Base-by-base conservation (phyloP, 2,888 invertebrate genomes). In the Spatulosminthurus flaviceps region DNA sequence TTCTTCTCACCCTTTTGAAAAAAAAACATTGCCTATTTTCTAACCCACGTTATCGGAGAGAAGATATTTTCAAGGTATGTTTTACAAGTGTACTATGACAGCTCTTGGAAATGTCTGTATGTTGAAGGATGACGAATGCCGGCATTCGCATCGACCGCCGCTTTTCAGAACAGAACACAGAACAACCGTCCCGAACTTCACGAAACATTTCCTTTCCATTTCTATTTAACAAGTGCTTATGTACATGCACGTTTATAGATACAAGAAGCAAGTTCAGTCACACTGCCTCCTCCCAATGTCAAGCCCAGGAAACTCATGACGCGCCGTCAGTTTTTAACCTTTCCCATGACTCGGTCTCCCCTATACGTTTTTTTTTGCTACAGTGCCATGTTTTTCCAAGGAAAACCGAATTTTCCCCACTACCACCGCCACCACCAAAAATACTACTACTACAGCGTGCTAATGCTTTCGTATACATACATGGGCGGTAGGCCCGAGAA, bases 271-370 rank as follows among this genome's bases (percentile, higher is more conserved):
- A 9, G 34, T 34, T 34, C 34, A 34, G 5, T 34, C 34, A 34
- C 4, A 4, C 9, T 34, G 34, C 34, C 34, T 34, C 34, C 34
- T 34, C 51, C 51, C 19, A 64, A 64, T 64, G 64, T 24, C 64
- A 64, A 64, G 21, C 22, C 24, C 22, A 64, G 64, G 51, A 51
- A 64, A 9, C 64, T 24, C 64, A 24, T 64, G 7, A 41, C 13
- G 24, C 64, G 64, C 64, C 64, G 64, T 22, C 64, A 64, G 26
- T 64, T 64, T n/a, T 64, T 64, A 64, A 64, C 64, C 26, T 64
- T 64, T 64, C 64, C 64, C 64, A 64, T 24, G 24, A 22, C 2
- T 22, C 64, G 24, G 22, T 11, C 11, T 24, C 64, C 64, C 64
- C 51, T 51, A 34, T 51, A 19, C 16, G n/a, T n/a, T n/a, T n/a